Evolutionary conservation across 2,797 vertebrate species (phyloP).

Genomic region (Coregonus suidteri): DNA sequence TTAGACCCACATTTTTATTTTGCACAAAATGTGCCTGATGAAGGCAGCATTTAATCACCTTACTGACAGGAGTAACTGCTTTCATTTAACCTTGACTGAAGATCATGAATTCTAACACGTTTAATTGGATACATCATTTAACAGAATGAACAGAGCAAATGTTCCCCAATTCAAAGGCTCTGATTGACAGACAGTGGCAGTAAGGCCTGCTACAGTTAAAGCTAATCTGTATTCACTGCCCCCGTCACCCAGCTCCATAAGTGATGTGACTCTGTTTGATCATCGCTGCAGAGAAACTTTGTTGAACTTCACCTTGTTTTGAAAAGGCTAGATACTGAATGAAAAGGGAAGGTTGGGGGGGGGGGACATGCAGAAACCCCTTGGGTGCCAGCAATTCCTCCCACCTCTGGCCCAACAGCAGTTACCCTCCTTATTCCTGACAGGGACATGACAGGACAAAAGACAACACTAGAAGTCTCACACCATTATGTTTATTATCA

Average conservation of each 20-base stretch:
- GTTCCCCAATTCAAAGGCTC: conserved; percentile 98
- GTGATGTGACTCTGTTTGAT: conserved; percentile 91
- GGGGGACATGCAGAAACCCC: conserved; percentile 23
- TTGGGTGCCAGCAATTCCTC: conserved; percentile 53
- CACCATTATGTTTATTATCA: conserved; percentile 73
- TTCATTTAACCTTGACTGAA: conserved; percentile 99
- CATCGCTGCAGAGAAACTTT: conserved; percentile 85
- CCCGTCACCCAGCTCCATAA: conserved; percentile 93
- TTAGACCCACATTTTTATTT: conserved; percentile 99
- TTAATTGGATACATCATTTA: conserved; percentile 99
- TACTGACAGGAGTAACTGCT: conserved; percentile 99
- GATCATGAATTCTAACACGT: conserved; percentile 99
- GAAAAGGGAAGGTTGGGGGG: conserved; percentile 61
- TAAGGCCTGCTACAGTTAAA: conserved; percentile 99
- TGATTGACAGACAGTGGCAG: conserved; percentile 99
- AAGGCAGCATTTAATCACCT: conserved; percentile 99
- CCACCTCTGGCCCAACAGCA: conserved; percentile 52
- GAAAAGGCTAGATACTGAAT: conserved; percentile 82
- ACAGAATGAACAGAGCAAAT: conserved; percentile 99
- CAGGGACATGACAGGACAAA: conserved; percentile 63
- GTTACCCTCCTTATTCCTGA: conserved; percentile 46
- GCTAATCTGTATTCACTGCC: conserved; percentile 96
- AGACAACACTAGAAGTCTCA: conserved; percentile 65
- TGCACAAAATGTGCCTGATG: conserved; percentile 97
- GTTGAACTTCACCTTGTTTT: conserved; percentile 94